Conservation (phyloP, 2,113 vertebrate species). For the Corapipo altera region DNA sequence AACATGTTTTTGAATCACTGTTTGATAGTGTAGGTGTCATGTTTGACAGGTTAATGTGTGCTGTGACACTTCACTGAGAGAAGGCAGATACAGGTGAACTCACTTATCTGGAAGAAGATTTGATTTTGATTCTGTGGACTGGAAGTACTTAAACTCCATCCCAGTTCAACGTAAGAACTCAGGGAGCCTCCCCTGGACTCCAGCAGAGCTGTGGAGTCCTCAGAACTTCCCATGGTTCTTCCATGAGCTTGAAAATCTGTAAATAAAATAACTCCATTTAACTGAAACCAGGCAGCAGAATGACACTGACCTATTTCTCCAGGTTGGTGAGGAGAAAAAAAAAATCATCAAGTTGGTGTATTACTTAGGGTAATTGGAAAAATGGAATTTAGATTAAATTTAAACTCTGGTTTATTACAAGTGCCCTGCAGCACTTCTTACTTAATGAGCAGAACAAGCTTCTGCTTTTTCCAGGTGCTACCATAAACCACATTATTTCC, state of each 20-base stretch:
- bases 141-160: background rate
- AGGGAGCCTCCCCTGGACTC: background rate
- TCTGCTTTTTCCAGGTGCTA: background rate
- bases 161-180: background rate
- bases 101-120: background rate
- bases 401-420: background rate
- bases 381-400: background rate
- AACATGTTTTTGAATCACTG: background rate
- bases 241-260: background rate
- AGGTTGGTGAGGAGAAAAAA: background rate
- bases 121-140: background rate
- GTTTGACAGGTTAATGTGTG: background rate
- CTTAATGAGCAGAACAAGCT: background rate
- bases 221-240: background rate
- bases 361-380: background rate
- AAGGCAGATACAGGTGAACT: accelerated
- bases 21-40: background rate
- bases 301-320: background rate
- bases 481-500: background rate
- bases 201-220: background rate
- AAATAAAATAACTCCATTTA: background rate
- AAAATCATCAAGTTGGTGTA: background rate
- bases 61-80: background rate
- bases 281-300: background rate
- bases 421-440: background rate